phyloP scores from a whole-genome alignment of 2,888 invertebrate species.

The Salpingus planirostris region DNA sequence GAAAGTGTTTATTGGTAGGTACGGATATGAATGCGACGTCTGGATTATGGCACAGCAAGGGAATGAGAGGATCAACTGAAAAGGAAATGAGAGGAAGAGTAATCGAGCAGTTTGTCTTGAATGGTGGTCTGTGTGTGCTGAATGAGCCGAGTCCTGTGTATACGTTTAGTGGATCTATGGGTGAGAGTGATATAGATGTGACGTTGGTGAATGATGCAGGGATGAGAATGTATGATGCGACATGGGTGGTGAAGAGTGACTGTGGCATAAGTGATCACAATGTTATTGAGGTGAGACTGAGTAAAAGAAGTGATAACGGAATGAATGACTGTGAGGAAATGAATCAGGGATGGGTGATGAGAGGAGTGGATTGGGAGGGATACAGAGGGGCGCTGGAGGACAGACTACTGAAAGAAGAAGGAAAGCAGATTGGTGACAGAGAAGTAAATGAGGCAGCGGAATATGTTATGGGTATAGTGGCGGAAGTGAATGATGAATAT shows the following conservation, averaged over 20 bases:
- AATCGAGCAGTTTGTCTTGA: constrained; percentile 6
- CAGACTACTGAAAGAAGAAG: too few relatives aligned
- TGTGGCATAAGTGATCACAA: constrained; percentile 7
- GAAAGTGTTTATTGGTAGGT: constrained; percentile 8
- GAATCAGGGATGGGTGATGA: too few relatives aligned
- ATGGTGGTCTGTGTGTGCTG: constrained; percentile 9
- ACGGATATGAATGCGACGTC: constrained; percentile 21
- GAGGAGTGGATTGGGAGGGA: too few relatives aligned
- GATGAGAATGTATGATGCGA: not conserved
- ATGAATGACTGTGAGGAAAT: too few relatives aligned
- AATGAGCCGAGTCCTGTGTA: constrained; percentile 12
- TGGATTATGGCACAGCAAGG: constrained; percentile 16
- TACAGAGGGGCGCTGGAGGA: too few relatives aligned
- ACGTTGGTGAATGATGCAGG: constrained; percentile 7
- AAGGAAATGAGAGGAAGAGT: not conserved
- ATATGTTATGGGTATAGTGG: too few relatives aligned
- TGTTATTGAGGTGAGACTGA: too few relatives aligned
- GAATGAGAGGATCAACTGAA: not conserved
- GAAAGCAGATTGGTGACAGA: too few relatives aligned
- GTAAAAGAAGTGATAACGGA: too few relatives aligned
- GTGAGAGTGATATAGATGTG: constrained; percentile 17
- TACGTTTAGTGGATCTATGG: constrained; percentile 14
- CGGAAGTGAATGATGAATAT: too few relatives aligned
- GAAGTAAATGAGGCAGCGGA: too few relatives aligned
- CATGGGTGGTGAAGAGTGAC: not conserved